A percentile compares a stretch with the other conserved stretches of the same genome.
Evolutionary conservation across 2,113 vertebrate genomes (phyloP).

Genomic region (Kryptolebias marmoratus): DNA sequence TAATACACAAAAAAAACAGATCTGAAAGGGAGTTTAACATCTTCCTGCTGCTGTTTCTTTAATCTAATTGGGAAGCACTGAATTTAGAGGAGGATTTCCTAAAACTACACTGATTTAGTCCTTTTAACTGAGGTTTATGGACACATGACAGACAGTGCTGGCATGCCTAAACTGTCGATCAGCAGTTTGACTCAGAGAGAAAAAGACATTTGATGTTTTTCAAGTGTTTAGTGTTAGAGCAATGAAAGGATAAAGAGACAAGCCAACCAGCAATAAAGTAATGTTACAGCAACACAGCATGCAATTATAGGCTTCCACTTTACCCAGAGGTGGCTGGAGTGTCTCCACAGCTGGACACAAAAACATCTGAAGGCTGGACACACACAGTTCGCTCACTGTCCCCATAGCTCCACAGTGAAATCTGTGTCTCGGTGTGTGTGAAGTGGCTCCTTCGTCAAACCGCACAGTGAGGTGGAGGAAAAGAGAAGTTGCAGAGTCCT

Average conservation of each 20-base stretch:
- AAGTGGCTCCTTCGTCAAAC: not conserved
- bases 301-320: constrained; percentile 8
- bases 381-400: constrained; percentile 87
- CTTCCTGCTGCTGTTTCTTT: no score
- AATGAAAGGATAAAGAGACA: not conserved
- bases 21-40: no score
- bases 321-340: constrained; percentile 77
- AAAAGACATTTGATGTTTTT: not conserved
- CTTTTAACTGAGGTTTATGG: no score
- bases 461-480: not conserved
- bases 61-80: no score
- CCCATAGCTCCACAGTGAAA: constrained; percentile 77
- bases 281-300: not conserved
- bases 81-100: no score
- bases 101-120: no score
- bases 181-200: constrained; percentile 13
- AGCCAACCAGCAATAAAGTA: not conserved
- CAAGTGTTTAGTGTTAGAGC: not conserved
- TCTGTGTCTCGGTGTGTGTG: not conserved
- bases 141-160: not conserved
- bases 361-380: constrained; percentile 89
- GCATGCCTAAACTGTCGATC: not conserved
- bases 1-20: not conserved
- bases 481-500: constrained; percentile 22
- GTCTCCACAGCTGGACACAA: constrained; percentile 79